A percentile compares a stretch with the other conserved stretches of the same genome.
phyloP scores from a whole-genome alignment of 2,888 invertebrate genomes.

The Zaprionus bogoriensis region DNA sequence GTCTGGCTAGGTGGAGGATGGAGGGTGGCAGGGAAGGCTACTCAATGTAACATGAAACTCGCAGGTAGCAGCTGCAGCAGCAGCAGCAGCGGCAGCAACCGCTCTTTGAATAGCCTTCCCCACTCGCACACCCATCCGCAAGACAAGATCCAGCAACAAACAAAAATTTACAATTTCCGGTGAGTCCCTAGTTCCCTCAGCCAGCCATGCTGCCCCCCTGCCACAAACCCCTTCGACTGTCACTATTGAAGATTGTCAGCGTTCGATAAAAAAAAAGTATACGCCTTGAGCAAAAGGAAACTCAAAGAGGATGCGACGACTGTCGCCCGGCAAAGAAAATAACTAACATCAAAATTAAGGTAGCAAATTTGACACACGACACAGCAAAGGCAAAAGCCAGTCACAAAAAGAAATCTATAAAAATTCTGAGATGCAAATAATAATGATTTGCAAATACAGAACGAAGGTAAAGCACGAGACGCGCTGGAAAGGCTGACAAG shows the following conservation, averaged over 20 bases:
- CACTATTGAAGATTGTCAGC: slow-evolving; percentile 45
- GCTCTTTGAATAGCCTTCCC: slow-evolving; percentile 14
- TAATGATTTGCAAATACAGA: slow-evolving; percentile 77
- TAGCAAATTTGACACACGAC: slow-evolving; percentile 60
- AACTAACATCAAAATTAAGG: slow-evolving; percentile 64
- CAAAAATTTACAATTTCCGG: slow-evolving; percentile 73
- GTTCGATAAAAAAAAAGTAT: slow-evolving; percentile 61
- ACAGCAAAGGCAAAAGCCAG: slow-evolving; percentile 36
- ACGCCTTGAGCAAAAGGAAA: slow-evolving; percentile 56
- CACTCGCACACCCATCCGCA: slow-evolving; percentile 15
- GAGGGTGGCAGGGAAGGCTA: not conserved
- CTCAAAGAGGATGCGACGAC: slow-evolving; percentile 50
- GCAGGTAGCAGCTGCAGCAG: not conserved
- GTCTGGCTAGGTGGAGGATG: not conserved
- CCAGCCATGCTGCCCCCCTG: not conserved
- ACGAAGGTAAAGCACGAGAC: slow-evolving; percentile 36
- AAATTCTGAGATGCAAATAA: slow-evolving; percentile 65
- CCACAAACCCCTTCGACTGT: not conserved
- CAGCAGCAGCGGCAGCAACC: too few species aligned
- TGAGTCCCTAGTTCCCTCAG: slow-evolving; percentile 27
- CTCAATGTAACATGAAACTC: slow-evolving; percentile 24
- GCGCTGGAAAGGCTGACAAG: not conserved
- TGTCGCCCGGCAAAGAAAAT: slow-evolving; percentile 28
- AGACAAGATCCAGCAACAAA: slow-evolving; percentile 39
- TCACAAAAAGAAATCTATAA: slow-evolving; percentile 39